Conservation (phyloP, 2,888 invertebrate species). For the Drosophila paramelanica region DNA sequence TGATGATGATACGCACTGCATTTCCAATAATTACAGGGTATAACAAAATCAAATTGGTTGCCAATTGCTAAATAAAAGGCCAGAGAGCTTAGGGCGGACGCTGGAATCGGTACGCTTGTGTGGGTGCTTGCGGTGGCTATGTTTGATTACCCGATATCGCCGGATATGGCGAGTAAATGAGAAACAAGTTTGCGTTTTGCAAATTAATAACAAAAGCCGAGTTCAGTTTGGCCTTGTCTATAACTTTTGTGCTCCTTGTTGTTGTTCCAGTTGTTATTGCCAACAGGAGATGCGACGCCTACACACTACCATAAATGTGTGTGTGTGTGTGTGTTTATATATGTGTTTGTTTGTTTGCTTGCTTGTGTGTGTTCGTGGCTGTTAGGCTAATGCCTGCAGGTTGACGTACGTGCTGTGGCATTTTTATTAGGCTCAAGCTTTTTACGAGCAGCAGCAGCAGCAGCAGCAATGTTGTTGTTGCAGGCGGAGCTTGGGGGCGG, state of each 20-base stretch:
- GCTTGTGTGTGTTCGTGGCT: conserved; percentile 21
- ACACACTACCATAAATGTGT: conserved; percentile 22
- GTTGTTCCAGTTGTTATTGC: conserved; percentile 10
- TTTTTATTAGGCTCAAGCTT: conserved; percentile 77
- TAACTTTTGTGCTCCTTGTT: conserved; percentile 16
- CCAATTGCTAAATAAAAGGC: conserved; percentile 70
- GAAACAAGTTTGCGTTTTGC: conserved; percentile 64
- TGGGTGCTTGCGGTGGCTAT: conserved; percentile 2
- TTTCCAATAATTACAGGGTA: not conserved
- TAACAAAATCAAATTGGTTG: conserved; percentile 69
- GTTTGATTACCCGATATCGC: conserved; percentile 57
- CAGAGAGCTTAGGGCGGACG: not conserved
- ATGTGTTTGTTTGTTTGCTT: conserved; percentile 20
- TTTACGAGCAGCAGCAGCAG: conserved; percentile 69
- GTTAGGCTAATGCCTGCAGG: conserved; percentile 73
- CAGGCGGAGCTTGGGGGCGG: conserved; percentile 2
- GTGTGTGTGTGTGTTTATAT: not conserved
- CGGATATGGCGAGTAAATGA: conserved; percentile 64
- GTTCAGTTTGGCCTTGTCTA: conserved; percentile 33
- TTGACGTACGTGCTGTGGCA: conserved; percentile 80
- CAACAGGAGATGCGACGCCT: conserved; percentile 7
- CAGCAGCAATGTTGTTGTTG: conserved; percentile 57
- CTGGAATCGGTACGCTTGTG: no score
- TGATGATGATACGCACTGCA: no score
- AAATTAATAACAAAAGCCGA: conserved; percentile 74